These are phyloP conservation scores for Aviceda subcristata DNA, from an alignment of 2,113 vertebrate species.

Conservation along the genomic window DNA sequence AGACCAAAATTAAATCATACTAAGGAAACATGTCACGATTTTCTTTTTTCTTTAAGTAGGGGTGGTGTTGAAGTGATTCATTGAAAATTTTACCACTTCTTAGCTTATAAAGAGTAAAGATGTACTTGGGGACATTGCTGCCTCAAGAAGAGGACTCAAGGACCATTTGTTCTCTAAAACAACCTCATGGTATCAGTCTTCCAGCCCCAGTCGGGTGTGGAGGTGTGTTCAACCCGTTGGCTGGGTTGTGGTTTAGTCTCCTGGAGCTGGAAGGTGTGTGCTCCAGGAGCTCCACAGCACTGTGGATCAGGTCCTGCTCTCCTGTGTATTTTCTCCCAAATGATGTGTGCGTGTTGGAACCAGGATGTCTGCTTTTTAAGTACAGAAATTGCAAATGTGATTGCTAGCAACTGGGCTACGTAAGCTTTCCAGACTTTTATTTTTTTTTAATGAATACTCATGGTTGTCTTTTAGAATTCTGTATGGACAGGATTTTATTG, in stretches of 20 bases:
- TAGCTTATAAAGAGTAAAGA: neutral
- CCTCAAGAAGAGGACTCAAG: neutral
- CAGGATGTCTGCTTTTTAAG: neutral
- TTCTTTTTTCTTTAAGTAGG: neutral
- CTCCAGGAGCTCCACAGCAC: neutral
- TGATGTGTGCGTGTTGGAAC: rapidly evolving
- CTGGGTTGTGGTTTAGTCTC: neutral
- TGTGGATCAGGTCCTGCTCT: neutral
- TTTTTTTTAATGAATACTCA: neutral
- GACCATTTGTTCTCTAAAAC: neutral
- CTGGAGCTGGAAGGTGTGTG: neutral
- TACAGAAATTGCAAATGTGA: neutral
- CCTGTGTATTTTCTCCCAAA: neutral
- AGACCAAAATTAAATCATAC: neutral
- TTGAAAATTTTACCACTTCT: neutral
- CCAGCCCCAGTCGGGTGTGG: neutral
- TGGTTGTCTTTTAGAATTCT: neutral
- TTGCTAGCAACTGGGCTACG: neutral
- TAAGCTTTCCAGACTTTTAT: rapidly evolving
- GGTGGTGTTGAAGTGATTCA: neutral
- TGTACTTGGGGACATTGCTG: neutral
- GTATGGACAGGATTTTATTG: neutral
- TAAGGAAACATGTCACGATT: neutral
- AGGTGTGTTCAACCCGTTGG: neutral
- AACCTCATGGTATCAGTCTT: neutral